Percentiles rank a stretch among this genome's conserved stretches.
phyloP scores from a whole-genome alignment of 2,113 vertebrate species.

The Phaethon lepturus region DNA sequence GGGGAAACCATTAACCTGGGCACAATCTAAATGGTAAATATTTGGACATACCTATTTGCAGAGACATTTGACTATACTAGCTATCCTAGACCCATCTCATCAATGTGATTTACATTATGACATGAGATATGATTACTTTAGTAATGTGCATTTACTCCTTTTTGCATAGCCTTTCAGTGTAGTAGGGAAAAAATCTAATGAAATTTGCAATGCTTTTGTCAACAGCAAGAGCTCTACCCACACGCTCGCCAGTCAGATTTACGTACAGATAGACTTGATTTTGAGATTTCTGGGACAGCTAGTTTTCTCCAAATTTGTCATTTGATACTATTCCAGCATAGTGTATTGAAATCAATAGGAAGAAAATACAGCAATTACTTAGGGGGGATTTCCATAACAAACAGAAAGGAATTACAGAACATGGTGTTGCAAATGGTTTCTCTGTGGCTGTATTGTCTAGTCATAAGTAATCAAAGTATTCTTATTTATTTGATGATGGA shows the following conservation, averaged over 20 bases:
- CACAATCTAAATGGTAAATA: neutral
- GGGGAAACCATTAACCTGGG: neutral
- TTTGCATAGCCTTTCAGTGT: neutral
- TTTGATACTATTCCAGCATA: neutral
- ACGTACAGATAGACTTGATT: neutral
- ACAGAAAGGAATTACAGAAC: neutral
- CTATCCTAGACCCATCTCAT: neutral
- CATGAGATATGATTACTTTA: slow-evolving; percentile 27
- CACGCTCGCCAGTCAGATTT: neutral
- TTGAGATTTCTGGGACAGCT: neutral
- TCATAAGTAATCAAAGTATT: neutral
- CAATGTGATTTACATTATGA: slow-evolving; percentile 21
- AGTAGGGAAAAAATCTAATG: neutral
- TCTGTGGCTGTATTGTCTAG: neutral
- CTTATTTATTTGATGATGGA: neutral
- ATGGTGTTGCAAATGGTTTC: neutral
- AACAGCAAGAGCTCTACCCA: neutral
- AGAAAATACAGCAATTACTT: neutral
- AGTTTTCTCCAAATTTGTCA: neutral
- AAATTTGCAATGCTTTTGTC: slow-evolving; percentile 32
- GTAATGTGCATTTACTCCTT: neutral
- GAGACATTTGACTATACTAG: neutral
- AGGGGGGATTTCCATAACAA: neutral
- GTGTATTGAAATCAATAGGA: neutral
- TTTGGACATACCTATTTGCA: neutral